Evolutionary conservation across 2,888 invertebrate species (phyloP).

Genomic region (Eupithecia tripunctaria): DNA sequence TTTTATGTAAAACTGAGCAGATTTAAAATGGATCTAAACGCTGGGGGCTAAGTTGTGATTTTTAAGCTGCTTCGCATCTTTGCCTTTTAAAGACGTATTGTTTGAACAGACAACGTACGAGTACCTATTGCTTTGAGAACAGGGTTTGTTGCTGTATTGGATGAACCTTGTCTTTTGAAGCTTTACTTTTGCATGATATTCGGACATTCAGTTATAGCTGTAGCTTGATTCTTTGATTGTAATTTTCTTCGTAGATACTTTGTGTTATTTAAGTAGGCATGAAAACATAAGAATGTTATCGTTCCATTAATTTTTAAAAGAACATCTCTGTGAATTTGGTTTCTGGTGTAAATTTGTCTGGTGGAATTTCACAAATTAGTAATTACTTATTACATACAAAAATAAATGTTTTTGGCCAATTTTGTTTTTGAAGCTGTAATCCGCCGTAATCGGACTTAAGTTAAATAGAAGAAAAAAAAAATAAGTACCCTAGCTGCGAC

Average conservation of each 20-base stretch:
- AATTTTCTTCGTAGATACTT: too few relatives aligned
- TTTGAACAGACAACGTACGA: not conserved
- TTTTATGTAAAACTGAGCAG: constrained; percentile 27
- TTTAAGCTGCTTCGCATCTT: not conserved
- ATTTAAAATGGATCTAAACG: constrained; percentile 14
- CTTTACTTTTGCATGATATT: not conserved
- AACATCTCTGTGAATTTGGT: not conserved
- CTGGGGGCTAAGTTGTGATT: not conserved
- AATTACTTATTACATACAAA: too few relatives aligned
- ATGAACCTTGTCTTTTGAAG: not conserved
- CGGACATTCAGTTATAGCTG: too few relatives aligned
- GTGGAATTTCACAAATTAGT: too few relatives aligned
- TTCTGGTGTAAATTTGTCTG: too few relatives aligned
- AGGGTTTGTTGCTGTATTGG: not conserved
- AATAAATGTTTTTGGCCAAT: too few relatives aligned
- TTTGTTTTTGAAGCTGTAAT: too few relatives aligned
- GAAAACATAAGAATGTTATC: not conserved
- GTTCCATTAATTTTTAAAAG: not conserved
- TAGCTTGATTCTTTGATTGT: not conserved
- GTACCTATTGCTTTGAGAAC: not conserved
- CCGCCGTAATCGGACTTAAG: too few relatives aligned
- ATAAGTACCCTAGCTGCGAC: too few relatives aligned
- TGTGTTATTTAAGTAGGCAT: too few relatives aligned
- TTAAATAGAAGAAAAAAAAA: too few relatives aligned
- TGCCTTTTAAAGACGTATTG: not conserved